A percentile compares a stretch with the other conserved stretches of the same genome.
phyloP scores from a whole-genome alignment of 2,888 invertebrate genomes.

The Pyrrhia umbra region DNA sequence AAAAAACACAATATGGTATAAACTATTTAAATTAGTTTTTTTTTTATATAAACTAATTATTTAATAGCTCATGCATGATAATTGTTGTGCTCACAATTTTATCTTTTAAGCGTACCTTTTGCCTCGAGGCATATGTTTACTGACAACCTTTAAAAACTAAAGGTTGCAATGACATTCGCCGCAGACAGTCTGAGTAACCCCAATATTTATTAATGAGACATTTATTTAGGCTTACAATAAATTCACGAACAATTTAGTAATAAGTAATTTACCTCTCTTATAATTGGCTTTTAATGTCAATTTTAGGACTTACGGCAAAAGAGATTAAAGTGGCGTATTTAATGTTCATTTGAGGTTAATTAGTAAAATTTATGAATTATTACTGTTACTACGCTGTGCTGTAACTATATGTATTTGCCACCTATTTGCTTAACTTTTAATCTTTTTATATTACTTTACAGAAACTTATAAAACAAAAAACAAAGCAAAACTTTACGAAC shows the following conservation, averaged over 20 bases:
- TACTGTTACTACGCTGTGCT: neutral
- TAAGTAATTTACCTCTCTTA: neutral
- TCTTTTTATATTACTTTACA: too few species aligned
- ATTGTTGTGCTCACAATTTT: neutral
- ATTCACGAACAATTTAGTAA: conserved; percentile 3
- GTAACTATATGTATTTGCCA: too few species aligned
- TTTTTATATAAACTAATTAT: neutral
- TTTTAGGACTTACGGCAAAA: conserved; percentile 3
- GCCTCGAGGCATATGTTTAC: conserved; percentile 1
- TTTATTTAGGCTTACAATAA: conserved; percentile 5
- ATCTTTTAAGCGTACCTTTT: neutral
- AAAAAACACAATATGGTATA: too few species aligned
- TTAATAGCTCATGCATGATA: neutral
- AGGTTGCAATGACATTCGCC: neutral
- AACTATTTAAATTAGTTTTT: too few species aligned
- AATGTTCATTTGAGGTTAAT: neutral
- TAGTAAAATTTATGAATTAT: neutral
- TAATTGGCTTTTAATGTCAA: conserved; percentile 26
- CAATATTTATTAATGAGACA: conserved; percentile 4
- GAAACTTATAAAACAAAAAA: too few species aligned
- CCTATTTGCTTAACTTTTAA: too few species aligned
- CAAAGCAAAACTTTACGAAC: too few species aligned
- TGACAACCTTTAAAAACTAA: neutral
- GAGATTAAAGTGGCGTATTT: neutral
- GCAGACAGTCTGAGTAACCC: conserved; percentile 1